Evolutionary conservation across 2,888 invertebrate genomes (phyloP), one percentile per base, ranked within the genome.

Genomic region (Epirrhoe alternata): DNA sequence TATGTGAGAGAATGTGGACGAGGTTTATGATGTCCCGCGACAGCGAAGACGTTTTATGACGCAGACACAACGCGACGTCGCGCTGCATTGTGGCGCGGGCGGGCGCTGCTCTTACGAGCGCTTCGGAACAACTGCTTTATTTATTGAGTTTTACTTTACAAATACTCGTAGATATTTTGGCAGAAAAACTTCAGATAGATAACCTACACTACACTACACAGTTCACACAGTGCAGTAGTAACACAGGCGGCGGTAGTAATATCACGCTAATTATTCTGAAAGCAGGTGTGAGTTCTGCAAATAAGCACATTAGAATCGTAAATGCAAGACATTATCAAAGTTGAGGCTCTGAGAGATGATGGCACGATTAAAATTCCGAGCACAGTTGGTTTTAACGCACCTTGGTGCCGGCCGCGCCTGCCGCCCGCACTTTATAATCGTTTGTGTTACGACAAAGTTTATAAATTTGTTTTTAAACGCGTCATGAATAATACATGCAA

Each of bases 391-490:
- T 57, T 49, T 16, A 57, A 58, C 57, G 57, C 57, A 50, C 57
- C 35, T 7, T 0, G 8, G 42, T 31, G 45, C 35, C 56, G 30
- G 57, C 57, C 57, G 49, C 49, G 45, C 49, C 33, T 24, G 49
- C 53, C 33, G 30, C 33, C 33, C 7, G 57, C 49, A 58, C 49
- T 58, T 33, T 58, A 49, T 35, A 60, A 49, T 50, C 42, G 58
- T 47, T 56, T 45, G 58, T 64, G 60, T 45, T 65, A 50, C 56
- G 51, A 56, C 50, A 17, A 56, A 65, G 35, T 56, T 61, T 52
- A 56, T 52, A 60, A 60, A 60, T 61, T 56, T 24, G 61, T 65
- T 65, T 60, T 65, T 65, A 65, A 64, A 61, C 59, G 52, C 35
- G 51, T 8, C 56, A 45, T 61, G 65, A 65, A 65, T 65, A 56